A percentile compares a stretch with the other conserved stretches of the same genome.
Conservation (phyloP, 2,888 invertebrate genomes). For the Oasisia sp. region DNA sequence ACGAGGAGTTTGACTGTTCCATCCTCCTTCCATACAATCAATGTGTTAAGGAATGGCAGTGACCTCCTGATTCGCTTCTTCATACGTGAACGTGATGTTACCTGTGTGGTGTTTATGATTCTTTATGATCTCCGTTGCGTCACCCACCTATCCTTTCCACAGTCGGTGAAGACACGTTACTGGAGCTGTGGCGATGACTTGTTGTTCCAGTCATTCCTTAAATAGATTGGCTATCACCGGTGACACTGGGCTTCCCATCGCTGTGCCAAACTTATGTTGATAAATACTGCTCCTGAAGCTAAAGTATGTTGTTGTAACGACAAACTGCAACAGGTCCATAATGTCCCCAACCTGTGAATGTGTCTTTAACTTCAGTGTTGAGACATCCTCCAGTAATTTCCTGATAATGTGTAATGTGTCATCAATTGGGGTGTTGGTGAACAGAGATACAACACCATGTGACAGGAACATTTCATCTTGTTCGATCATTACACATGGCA, state of each 20-base stretch:
- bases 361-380: too few relatives aligned
- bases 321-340: too few relatives aligned
- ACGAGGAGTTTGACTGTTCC: not conserved
- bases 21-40: not conserved
- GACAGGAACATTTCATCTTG: too few relatives aligned
- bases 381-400: too few relatives aligned
- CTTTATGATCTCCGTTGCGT: not conserved
- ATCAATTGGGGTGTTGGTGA: too few relatives aligned
- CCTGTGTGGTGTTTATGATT: not conserved
- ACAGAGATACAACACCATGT: too few relatives aligned
- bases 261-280: too few relatives aligned
- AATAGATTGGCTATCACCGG: not conserved
- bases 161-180: not conserved
- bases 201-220: not conserved
- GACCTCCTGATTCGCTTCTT: not conserved
- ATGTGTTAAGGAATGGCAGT: not conserved
- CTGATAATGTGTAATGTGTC: too few relatives aligned
- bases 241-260: not conserved
- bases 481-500: too few relatives aligned
- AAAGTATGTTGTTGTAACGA: too few relatives aligned
- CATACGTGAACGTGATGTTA: not conserved
- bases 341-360: too few relatives aligned
- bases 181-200: not conserved
- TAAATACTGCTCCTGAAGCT: too few relatives aligned
- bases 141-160: not conserved